Evolutionary conservation across 2,113 vertebrate genomes (phyloP).

Genomic region (Jacana jacana): DNA sequence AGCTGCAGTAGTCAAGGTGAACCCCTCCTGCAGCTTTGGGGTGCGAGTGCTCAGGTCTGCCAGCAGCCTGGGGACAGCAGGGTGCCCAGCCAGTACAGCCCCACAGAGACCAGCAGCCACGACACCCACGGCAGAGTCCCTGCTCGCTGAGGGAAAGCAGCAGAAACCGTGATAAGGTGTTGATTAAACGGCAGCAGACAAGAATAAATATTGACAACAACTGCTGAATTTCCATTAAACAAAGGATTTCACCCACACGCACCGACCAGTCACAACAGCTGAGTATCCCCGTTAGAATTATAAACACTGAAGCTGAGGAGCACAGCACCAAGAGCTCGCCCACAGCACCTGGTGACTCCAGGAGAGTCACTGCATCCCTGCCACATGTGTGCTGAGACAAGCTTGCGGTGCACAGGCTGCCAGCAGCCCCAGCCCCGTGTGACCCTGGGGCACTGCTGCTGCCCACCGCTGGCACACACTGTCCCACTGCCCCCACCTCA

Average conservation of each 20-base stretch:
- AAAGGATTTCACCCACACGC: not conserved
- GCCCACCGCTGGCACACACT: not conserved
- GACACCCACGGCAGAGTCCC: not conserved
- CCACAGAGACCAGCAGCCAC: not conserved
- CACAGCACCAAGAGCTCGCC: accelerated
- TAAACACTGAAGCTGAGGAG: not conserved
- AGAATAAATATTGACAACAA: not conserved
- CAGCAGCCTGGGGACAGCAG: accelerated
- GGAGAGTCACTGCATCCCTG: not conserved
- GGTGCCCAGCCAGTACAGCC: accelerated
- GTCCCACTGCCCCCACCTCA: not conserved
- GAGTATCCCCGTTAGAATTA: not conserved
- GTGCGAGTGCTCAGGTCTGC: not conserved
- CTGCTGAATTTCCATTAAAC: not conserved
- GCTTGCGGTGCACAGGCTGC: accelerated
- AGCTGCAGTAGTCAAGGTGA: not conserved
- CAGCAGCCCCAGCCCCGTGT: accelerated
- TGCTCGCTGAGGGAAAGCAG: not conserved
- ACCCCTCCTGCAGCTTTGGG: not conserved
- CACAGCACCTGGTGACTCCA: not conserved
- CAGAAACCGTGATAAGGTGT: not conserved
- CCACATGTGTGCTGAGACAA: accelerated
- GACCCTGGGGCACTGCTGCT: too few relatives aligned
- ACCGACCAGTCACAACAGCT: not conserved
- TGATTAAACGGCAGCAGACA: not conserved